Percentiles rank a stretch among this genome's conserved stretches.
phyloP scores from a whole-genome alignment of 2,113 vertebrate genomes.

The Plestiodon gilberti region DNA sequence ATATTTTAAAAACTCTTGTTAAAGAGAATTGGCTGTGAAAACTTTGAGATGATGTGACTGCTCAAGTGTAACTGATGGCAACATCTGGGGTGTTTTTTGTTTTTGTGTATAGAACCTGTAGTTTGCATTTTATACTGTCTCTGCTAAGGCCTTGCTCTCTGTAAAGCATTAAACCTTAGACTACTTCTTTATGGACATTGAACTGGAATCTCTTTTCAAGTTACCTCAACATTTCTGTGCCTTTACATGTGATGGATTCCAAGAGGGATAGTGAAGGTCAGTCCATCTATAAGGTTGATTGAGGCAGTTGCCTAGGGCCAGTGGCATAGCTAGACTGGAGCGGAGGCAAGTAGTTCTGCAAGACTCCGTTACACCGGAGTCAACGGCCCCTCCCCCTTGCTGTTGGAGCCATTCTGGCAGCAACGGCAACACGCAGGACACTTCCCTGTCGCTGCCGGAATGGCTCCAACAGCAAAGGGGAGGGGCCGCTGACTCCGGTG shows the following conservation, averaged over 20 bases:
- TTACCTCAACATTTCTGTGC: not conserved
- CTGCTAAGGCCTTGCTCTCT: not conserved
- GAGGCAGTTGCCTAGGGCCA: not conserved
- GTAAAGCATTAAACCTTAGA: not conserved
- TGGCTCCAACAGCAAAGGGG: no score
- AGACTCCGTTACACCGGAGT: no score
- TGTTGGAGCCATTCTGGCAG: no score
- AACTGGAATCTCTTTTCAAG: not conserved
- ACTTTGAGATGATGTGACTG: not conserved
- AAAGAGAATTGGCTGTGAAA: rapidly evolving
- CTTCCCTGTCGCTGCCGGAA: no score
- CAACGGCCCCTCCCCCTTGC: no score
- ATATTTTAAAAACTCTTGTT: rapidly evolving
- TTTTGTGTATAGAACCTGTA: not conserved
- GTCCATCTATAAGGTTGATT: not conserved
- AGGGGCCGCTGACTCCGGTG: no score
- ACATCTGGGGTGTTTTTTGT: not conserved
- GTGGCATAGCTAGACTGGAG: no score
- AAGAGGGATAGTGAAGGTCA: no score
- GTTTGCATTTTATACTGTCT: not conserved
- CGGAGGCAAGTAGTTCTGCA: no score
- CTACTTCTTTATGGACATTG: not conserved
- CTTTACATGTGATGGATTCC: no score
- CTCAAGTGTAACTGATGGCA: not conserved
- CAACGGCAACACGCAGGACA: no score